Evolutionary conservation across 2,797 vertebrate species (phyloP), one percentile per base, ranked within the genome.

Genomic region (Odontamblyopus lacepedii): DNA sequence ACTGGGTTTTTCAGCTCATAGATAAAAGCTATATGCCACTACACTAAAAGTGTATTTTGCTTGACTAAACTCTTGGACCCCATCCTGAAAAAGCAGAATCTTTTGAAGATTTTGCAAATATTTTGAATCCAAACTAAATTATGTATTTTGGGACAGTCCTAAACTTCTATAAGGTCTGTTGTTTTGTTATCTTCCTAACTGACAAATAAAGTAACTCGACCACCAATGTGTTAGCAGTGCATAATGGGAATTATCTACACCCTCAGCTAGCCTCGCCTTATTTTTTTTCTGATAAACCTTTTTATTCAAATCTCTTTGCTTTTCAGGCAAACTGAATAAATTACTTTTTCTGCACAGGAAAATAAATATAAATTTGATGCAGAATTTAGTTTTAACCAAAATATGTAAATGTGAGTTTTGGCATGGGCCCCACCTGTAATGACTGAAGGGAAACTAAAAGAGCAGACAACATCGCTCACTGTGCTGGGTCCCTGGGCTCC

Each of bases 381-480:
- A 70, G 16, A 59, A 61, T 74, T 74, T 63, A 27, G 16, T 65
- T 26, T 69, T 57, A 74, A 64, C 80, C 8, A 77, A 88, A 88
- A 84, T 81, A 86, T 82, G 72, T 70, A 88, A 88, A 89, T 78
- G 61, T 69, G 68, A 81, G 81, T 83, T 76, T 83, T 44, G 29
- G 74, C 73, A 71, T 79, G 71, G 80, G 75, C 69, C 62, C 65
- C 81, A 79, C 71, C 79, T 90, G 85, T 90, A 91, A 90, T 92
- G 88, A 88, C 90, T 86, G 83, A 84, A 60, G 75, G 88, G 90
- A 89, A 91, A 92, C 12, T 92, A 89, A 89, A 83, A 63, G 63
- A 32, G 30, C 75, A 84, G 90, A 92, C 92, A 91, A 87, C 90
- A 91, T 93, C 90, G 91, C 75, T 88, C 19, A 7, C 32, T 2